Evolutionary conservation across 1,140 invertebrate species (phyloP).

Genomic region (Pemphigus obesinymphae): DNA sequence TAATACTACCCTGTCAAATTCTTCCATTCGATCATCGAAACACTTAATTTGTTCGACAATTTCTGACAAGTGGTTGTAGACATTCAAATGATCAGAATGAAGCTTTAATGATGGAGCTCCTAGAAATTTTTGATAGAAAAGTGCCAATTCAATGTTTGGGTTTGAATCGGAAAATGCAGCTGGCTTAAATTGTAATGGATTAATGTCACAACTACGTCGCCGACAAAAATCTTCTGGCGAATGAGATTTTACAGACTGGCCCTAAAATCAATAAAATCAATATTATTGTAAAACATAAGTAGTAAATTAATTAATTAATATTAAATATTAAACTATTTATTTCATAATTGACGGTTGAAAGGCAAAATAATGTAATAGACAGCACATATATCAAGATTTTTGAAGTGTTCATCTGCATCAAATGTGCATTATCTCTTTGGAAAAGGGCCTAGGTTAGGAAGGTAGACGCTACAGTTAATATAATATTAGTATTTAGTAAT

Average conservation of each 20-base stretch:
- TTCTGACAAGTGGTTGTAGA: constrained; percentile 14
- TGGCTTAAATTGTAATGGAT: constrained; percentile 34
- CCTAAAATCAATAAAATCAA: constrained; percentile 15
- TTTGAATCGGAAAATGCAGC: constrained; percentile 35
- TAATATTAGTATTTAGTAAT: no score
- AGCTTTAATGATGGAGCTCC: constrained; percentile 18
- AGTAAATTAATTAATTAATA: background rate
- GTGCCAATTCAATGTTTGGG: constrained; percentile 22
- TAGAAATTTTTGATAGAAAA: constrained; percentile 35
- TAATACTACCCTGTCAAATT: constrained; percentile 40
- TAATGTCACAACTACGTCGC: constrained; percentile 21
- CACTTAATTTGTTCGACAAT: constrained; percentile 36
- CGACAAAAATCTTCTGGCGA: constrained; percentile 33
- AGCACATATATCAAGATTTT: no score
- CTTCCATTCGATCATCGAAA: constrained; percentile 30
- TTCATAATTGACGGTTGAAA: no score
- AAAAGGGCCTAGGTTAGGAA: no score
- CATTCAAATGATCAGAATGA: constrained; percentile 14
- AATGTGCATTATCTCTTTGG: no score
- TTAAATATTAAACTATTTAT: background rate
- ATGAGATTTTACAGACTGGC: constrained; percentile 13
- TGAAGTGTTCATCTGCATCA: no score
- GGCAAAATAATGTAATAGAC: no score
- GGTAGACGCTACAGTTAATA: no score
- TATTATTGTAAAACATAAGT: background rate